Conservation (phyloP, 2,113 vertebrate genomes). For the Emydocephalus ijimae region DNA sequence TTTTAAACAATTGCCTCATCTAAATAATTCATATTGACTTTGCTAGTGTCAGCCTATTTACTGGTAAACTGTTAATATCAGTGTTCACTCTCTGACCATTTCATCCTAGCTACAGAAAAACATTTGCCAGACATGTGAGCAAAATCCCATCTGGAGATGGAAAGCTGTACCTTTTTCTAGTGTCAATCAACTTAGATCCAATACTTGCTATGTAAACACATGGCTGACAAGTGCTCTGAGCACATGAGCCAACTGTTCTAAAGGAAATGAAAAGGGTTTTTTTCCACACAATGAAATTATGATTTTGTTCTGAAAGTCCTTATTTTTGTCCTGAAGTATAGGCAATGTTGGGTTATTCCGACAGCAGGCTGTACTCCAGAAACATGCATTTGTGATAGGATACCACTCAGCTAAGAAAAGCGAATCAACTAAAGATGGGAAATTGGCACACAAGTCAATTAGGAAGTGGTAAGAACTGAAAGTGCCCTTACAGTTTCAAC, state of each 20-base stretch:
- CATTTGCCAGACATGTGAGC: background rate
- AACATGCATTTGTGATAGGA: background rate
- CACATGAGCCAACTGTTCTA: constrained; percentile 11
- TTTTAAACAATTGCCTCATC: background rate
- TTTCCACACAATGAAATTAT: background rate
- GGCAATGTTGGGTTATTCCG: background rate
- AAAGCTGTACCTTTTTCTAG: background rate
- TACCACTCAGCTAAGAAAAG: background rate
- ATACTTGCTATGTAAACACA: background rate
- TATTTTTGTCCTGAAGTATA: background rate
- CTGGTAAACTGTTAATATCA: background rate
- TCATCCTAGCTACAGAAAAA: background rate
- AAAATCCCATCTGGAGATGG: constrained; percentile 17
- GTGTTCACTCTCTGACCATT: background rate
- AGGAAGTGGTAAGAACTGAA: background rate
- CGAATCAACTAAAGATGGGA: background rate
- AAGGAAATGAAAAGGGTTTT: background rate
- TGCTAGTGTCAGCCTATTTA: background rate
- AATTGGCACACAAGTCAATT: background rate
- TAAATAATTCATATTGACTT: background rate
- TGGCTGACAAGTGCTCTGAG: constrained; percentile 1
- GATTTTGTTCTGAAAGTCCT: constrained; percentile 1
- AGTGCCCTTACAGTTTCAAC: background rate
- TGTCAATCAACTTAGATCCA: constrained; percentile 8
- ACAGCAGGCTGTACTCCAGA: background rate